Evolutionary conservation across 2,113 vertebrate genomes (phyloP), one percentile per base, ranked within the genome.

Genomic region (Cyphomyrus discorhynchus): DNA sequence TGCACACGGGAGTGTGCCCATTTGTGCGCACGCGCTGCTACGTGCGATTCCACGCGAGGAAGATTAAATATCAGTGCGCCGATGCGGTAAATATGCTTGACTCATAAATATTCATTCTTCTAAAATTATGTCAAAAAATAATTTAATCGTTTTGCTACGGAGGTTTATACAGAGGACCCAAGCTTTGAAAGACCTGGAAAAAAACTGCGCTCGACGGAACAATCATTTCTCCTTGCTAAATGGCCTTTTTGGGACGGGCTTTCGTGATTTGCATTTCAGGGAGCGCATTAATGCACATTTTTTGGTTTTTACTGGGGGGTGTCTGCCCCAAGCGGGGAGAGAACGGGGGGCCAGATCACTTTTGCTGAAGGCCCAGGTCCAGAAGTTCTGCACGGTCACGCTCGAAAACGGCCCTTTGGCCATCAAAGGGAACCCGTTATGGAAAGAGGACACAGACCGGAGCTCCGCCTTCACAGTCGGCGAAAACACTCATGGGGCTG

Each of bases 71-170:
- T 87, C 50, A 19, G 50, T 31, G 85, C 31, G 50, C 31, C 31
- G 27, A 52, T 53, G 49, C 85, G 8, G 49, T 56, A 87, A 87
- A 87, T 87, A 56, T 53, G 17, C 50, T 87, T 53, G 47, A 19
- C 27, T 35, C 85, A 87, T 86, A 86, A 86, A 86, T 86, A 86
- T 86, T 86, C 85, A 87, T 87, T 9, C 27, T 19, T 87, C 50
- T 35, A 35, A 70, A 87, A 53, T 87, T 53, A 53, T 19, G n/a
- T 3, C 85, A 56, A 17, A 87, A 31, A 87, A 87, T 87, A 87
- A 53, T 53, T 47, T 19, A 52, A 87, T 56, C 50, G 27, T 9
- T 87, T 53, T 35, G 27, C 50, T 87, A 35, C 13, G 49, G 35
- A 47, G n/a, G 45, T 47, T 86, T 49, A 47, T 49, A n/a, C 19